Percentiles rank a stretch among this genome's conserved stretches.
Conservation (phyloP, 1,140 invertebrate species). For the Campodea augens region DNA sequence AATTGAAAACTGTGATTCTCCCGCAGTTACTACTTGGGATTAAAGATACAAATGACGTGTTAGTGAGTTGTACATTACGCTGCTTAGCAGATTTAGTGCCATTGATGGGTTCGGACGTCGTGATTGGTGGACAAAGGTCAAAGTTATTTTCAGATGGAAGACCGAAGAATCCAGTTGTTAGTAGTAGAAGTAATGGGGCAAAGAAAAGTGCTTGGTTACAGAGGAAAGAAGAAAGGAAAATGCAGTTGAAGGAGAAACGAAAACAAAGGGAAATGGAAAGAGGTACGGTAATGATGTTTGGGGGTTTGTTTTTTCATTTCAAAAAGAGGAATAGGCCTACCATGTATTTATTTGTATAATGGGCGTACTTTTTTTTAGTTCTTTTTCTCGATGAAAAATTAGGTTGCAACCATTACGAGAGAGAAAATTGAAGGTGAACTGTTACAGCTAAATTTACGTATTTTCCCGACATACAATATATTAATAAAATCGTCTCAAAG, state of each 20-base stretch:
- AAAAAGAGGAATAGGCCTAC: too few relatives aligned
- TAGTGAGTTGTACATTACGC: slow-evolving; percentile 55
- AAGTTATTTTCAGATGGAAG: slow-evolving; percentile 64
- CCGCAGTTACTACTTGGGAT: slow-evolving; percentile 64
- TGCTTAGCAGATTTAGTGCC: slow-evolving; percentile 62
- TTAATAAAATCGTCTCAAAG: too few relatives aligned
- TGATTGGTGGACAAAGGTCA: slow-evolving; percentile 57
- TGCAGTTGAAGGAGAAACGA: neutral
- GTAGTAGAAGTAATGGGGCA: neutral
- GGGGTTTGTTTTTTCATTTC: too few relatives aligned
- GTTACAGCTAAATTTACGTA: too few relatives aligned
- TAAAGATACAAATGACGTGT: slow-evolving; percentile 54
- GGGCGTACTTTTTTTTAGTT: too few relatives aligned
- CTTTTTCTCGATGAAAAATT: too few relatives aligned
- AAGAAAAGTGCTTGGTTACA: neutral
- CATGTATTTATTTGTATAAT: too few relatives aligned
- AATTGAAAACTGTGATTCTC: slow-evolving; percentile 43
- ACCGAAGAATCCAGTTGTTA: slow-evolving; percentile 39
- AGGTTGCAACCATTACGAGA: too few relatives aligned
- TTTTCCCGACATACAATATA: too few relatives aligned
- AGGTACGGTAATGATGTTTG: too few relatives aligned
- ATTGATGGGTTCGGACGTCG: slow-evolving; percentile 52
- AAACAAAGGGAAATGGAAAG: neutral
- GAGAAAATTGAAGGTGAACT: too few relatives aligned
- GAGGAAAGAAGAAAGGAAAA: neutral